Evolutionary conservation across 2,888 invertebrate species (phyloP), one percentile per base, ranked within the genome.

Genomic region (Neelides folsomi): DNA sequence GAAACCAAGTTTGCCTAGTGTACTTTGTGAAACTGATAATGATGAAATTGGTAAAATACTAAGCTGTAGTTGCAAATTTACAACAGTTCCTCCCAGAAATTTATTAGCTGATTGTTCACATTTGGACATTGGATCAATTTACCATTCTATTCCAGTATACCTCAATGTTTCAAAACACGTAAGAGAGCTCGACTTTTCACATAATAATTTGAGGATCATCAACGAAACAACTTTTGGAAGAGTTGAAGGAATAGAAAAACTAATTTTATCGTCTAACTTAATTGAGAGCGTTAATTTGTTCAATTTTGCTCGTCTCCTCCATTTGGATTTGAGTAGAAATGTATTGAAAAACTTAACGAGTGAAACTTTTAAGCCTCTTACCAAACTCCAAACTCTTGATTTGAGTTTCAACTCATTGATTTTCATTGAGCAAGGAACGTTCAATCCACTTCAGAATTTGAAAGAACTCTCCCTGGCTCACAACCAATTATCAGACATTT

Each of bases 241-340:
- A 9, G 59, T 61, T 38, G 47, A 52, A 9, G 48, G 56, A 5
- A 36, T 63, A 4, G 15, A 35, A 19, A 53, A 51, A 34, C 46
- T 61, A 6, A 51, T 13, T 15, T 52, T 63, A 13, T 36, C 51
- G 4, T 41, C 57, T 10, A 63, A 63, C 47, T 20, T 39, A 19
- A 53, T 63, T 15, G 41, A 37, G 8, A 10, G 8, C 12, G 46
- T 61, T 10, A 35, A 47, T 13, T 47, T 53, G 27, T n/a, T 63
- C 2, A 57, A 53, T 20, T 60, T 57, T 34, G 16, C 51, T 1
- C 41, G 56, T 6, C 40, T 63, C 6, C 8, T 37, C 16, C 41
- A 46, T 18, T 39, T 63, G 50, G 57, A 63, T 40, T 52, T 63
- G 53, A 63, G 61, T 42, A 49, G 52, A 34, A 63, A 63, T 53